These are phyloP conservation scores for Drosophila kokeensis DNA, from an alignment of 2,888 invertebrate genomes.

Conservation along the genomic window DNA sequence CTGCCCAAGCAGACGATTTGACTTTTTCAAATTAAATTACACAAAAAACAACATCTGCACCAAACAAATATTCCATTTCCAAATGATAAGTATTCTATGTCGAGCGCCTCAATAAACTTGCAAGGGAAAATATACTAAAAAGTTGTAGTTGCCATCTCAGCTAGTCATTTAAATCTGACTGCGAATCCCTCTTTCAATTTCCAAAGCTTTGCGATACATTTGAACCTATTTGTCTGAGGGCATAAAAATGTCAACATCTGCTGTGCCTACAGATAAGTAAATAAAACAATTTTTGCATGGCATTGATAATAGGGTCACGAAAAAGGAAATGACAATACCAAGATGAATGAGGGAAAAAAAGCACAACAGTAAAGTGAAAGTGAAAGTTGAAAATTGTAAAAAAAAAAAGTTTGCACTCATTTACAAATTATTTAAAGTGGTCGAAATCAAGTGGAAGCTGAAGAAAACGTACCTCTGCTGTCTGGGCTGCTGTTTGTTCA, in stretches of 20 bases:
- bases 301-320: slow-evolving; percentile 31
- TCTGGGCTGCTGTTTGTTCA: slow-evolving; percentile 80
- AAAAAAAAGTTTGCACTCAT: slow-evolving; percentile 43
- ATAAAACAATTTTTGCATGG: slow-evolving; percentile 7
- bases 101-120: background rate
- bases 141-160: background rate
- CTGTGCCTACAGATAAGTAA: background rate
- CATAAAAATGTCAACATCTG: background rate
- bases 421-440: background rate
- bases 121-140: background rate
- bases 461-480: slow-evolving; percentile 80
- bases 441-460: background rate
- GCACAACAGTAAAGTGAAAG: slow-evolving; percentile 31
- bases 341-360: slow-evolving; percentile 12
- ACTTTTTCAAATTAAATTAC: slow-evolving; percentile 5
- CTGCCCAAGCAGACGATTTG: slow-evolving; percentile 20
- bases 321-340: slow-evolving; percentile 10
- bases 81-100: background rate
- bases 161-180: background rate
- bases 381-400: slow-evolving; percentile 26
- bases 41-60: background rate
- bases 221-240: background rate
- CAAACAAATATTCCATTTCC: background rate
- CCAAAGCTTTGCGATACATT: background rate
- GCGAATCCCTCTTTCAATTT: background rate